Evolutionary conservation across 2,113 vertebrate species (phyloP), one percentile per base, ranked within the genome.

Genomic region (Acrocephalus arundinaceus): DNA sequence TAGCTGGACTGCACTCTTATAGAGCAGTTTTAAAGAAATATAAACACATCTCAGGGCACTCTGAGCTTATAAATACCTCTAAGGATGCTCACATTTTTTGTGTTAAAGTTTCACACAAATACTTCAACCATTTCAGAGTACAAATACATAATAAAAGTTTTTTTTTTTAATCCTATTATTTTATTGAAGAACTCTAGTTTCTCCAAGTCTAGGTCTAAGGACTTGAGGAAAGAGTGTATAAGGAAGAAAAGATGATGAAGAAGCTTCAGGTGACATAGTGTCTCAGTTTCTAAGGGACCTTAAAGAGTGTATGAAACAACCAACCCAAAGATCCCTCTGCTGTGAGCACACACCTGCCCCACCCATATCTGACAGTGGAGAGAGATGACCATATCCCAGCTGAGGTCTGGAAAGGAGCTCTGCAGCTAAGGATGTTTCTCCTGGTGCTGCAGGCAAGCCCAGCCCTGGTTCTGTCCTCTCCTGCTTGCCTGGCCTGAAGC

Each of bases 281-380:
- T 61, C 25, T 59, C 62, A 22, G 33, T 57, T 67, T 79, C 37
- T 65, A 82, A 72, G 13, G n/a, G 48, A 31, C 6, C 28, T 89
- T 55, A 67, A 62, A 70, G n/a, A 73, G 10, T 16, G 2, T 15
- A 16, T 37, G 41, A 43, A 70, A 65, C 27, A 61, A 57, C 0
- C 9, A 39, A 55, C 22, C 14, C 43, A 63, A 62, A 86, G 33
- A 59, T 20, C 8, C 15, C 24, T 46, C 14, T 67, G 65, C 37
- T 63, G 18, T 41, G 46, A 92, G 55, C 20, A 30, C 23, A 17
- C 0, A 0, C n/a, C 13, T 54, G n/a, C 12, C 20, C 15, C 37
- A 66, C 23, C 11, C 0, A 0, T 2, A 23, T 31, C n/a, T 67
- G 41, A 30, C 4, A 7, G 24, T 17, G 28, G 41, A 70, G 8